Base-by-base conservation (phyloP, 2,888 invertebrate genomes). In the Gisinianus flammeolus region DNA sequence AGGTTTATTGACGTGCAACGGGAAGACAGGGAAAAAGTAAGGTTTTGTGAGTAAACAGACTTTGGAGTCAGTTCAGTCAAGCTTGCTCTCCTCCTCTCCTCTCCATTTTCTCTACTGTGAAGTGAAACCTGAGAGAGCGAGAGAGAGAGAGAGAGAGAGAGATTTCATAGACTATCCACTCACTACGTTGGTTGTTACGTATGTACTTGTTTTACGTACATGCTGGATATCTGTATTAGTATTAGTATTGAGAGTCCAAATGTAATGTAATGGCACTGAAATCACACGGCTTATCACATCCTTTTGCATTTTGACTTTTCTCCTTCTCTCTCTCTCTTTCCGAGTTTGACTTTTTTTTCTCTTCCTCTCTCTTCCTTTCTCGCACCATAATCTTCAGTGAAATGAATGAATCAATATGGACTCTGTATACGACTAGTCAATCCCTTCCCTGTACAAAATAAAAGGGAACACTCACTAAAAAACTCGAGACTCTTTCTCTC, bases 11-110 rank as follows among this genome's bases (percentile, higher is more conserved):
- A 79, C 79, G 77, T 78, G 73, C 52, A 77, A 24, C 67, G 76
- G 62, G 73, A 58, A 73, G 75, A 75, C 28, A 76, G 35, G 69
- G 73, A 78, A 78, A 78, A 71, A 72, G 79, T 72, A 73, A 69
- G 75, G 72, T 79, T 44, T 44, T 79, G 79, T 79, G 79, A 81
- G 81, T 81, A 81, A 81, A 81, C 81, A 81, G 75, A 78, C 74
- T 75, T 24, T 74, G 71, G 73, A 58, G 52, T 71, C 77, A 71
- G 64, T 24, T 30, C 64, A 56, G 33, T 35, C 66, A 64, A 70
- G 64, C 76, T 8, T 26, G n/a, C 30, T 31, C 22, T 71, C 12
- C 28, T 54, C 54, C 24, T n/a, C 35, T 67, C 62, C 62, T 35
- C 26, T 30, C 44, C 68, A 2, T 26, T 62, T 26, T 28, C 44